Percentiles rank a stretch among this genome's conserved stretches.
Evolutionary conservation across 1,140 invertebrate species (phyloP).

Genomic region (Samia ricini): DNA sequence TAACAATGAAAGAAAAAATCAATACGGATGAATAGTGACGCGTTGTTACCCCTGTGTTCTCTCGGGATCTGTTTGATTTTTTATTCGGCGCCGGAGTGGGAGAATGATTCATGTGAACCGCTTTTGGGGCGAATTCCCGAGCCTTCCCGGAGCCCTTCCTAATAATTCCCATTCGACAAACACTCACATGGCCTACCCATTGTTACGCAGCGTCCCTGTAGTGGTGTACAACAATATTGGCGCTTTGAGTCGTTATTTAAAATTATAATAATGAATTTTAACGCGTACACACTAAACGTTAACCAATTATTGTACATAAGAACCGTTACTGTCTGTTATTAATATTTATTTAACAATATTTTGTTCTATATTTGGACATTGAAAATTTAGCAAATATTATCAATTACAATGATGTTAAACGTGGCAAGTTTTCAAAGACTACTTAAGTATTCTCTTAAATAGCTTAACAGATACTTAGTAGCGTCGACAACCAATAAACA

Average conservation of each 20-base stretch:
- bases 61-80: conserved; percentile 76
- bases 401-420: conserved; percentile 5
- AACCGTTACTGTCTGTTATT: conserved; percentile 3
- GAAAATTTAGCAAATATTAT: not conserved
- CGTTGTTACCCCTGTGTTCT: conserved; percentile 77
- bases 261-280: conserved; percentile 47
- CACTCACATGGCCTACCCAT: conserved; percentile 68
- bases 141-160: conserved; percentile 73
- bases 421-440: conserved; percentile 22
- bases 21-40: conserved; percentile 73
- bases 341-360: conserved; percentile 7
- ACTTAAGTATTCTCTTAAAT: conserved; percentile 56
- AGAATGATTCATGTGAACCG: conserved; percentile 75
- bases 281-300: conserved; percentile 21
- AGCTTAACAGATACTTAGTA: conserved; percentile 67
- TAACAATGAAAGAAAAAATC: conserved; percentile 75
- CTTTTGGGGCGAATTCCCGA: conserved; percentile 77
- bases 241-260: conserved; percentile 37
- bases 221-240: conserved; percentile 60
- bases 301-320: conserved; percentile 14
- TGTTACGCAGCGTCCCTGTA: conserved; percentile 64
- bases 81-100: conserved; percentile 72
- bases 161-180: conserved; percentile 76
- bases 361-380: not conserved
- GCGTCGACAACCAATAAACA: conserved; percentile 69